phyloP scores from a whole-genome alignment of 1,140 invertebrate species.

The Diorhabda carinulata region DNA sequence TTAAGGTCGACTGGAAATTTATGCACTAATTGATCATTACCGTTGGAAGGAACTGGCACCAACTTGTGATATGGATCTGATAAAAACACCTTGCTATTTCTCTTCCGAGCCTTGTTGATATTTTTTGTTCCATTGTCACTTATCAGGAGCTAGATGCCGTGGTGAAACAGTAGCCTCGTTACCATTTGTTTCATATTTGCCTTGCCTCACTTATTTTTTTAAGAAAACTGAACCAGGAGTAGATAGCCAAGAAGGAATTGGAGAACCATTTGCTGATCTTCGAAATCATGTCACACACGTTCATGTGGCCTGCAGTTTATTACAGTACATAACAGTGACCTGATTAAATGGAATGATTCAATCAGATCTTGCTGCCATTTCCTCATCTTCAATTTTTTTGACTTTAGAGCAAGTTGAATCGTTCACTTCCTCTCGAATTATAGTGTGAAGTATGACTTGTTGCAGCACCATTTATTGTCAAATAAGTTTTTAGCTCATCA shows the following conservation, averaged over 20 bases:
- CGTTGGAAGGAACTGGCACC: no score
- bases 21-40: no score
- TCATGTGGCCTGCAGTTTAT: background rate
- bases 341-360: background rate
- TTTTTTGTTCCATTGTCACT: no score
- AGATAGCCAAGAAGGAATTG: background rate
- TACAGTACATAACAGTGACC: background rate
- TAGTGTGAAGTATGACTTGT: background rate
- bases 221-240: background rate
- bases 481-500: background rate
- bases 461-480: background rate
- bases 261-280: background rate
- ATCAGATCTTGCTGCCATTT: background rate
- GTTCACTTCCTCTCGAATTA: background rate
- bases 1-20: no score
- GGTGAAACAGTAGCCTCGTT: background rate
- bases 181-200: background rate
- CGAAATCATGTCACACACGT: background rate
- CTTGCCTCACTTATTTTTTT: background rate
- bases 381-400: background rate
- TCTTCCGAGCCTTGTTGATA: no score
- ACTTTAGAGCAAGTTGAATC: background rate
- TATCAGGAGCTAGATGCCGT: background rate
- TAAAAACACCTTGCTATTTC: no score
- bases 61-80: no score